Base-by-base conservation (phyloP, 2,113 vertebrate species). In the Clarias gariepinus region DNA sequence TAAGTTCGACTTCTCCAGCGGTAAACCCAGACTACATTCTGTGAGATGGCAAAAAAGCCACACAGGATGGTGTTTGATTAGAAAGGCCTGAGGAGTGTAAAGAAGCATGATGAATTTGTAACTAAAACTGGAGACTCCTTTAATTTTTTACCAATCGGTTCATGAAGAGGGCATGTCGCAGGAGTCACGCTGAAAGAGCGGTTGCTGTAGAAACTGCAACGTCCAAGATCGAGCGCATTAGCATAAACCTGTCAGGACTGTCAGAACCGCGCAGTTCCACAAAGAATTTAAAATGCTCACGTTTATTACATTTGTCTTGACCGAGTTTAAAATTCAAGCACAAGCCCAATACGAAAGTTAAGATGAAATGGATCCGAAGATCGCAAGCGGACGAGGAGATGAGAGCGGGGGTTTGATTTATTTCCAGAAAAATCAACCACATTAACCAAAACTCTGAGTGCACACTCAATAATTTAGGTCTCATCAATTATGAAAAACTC, bases 401-500 rank as follows among this genome's bases (percentile, higher is more conserved):
- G 78, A 80, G n/a, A 36, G 15, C 6, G 3, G 1, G 55, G 60
- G 53, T 33, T 9, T 4, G 53, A 12, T 79, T 79, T 33, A 58
- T 79, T 33, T 79, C 3, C 0, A 57, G 53, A 58, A 80, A 69
- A 80, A 80, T 80, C 78, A 33, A 60, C 78, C 57, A 23, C 78
- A 60, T 80, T 60, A 80, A 58, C 78, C 55, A 33, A 80, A 60
- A 12, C 18, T 80, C 53, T 19, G 52, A 79, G 55, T 58, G 78
- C 18, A 2, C 55, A 36, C 60, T 80, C 55, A 58, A 80, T 80
- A 33, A 80, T 80, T 36, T 33, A 80, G 21, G n/a, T 10, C 80
- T 82, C 33, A 82, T 82, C 57, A 63, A 63, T 81, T 81, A 81
- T 81, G 79, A 63, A 81, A 23, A 36, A 36, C 79, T 60, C 41